Evolutionary conservation across 2,797 vertebrate genomes (phyloP).

Genomic region (Eidolon dupreanum): DNA sequence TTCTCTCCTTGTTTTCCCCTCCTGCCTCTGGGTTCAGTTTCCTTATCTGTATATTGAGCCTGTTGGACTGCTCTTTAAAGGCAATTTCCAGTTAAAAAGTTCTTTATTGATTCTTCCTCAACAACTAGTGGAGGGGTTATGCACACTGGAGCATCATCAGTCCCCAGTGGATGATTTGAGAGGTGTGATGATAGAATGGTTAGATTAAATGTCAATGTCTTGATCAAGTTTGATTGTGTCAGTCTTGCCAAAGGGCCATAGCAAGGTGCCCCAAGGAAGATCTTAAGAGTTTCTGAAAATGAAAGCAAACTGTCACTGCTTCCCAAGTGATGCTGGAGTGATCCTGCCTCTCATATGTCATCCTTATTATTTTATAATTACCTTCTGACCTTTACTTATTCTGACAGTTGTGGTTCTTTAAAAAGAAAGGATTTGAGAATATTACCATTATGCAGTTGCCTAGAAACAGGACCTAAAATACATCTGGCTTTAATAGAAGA

Average conservation of each 20-base stretch:
- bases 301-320: not conserved
- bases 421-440: conserved; percentile 67
- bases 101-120: not conserved
- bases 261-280: not conserved
- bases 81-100: not conserved
- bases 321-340: not conserved
- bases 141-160: not conserved
- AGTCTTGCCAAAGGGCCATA: not conserved
- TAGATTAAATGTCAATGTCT: not conserved
- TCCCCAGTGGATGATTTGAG: not conserved
- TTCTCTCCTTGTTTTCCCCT: not conserved
- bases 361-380: conserved; percentile 68
- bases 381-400: conserved; percentile 66
- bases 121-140: not conserved
- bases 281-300: conserved; percentile 44
- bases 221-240: not conserved
- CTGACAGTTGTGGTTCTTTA: conserved; percentile 72
- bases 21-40: not conserved
- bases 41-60: not conserved
- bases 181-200: not conserved
- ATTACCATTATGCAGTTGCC: conserved; percentile 44
- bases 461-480: conserved; percentile 59
- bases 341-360: conserved; percentile 42
- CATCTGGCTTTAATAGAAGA: conserved; percentile 70
- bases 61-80: not conserved